Conservation (phyloP, 1,140 invertebrate species). For the Sitophilus oryzae region DNA sequence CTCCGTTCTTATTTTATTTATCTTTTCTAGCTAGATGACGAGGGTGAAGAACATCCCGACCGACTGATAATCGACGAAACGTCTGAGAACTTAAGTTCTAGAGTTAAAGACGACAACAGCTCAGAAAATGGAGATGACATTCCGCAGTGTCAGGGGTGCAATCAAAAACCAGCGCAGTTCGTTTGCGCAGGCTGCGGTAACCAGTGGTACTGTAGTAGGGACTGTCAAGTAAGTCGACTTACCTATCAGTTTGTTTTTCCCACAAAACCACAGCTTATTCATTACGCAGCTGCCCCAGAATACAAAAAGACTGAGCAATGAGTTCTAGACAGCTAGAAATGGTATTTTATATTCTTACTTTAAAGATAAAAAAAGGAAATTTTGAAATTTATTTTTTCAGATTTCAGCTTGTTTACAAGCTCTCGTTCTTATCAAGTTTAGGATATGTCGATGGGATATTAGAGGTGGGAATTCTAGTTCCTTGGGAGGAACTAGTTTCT, state of each 20-base stretch:
- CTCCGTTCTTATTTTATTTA: background rate
- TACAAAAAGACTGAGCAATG: too few species aligned
- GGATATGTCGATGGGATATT: too few species aligned
- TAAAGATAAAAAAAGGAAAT: too few species aligned
- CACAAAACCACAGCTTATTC: too few species aligned
- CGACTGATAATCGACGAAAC: slow-evolving; percentile 60
- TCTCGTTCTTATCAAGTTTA: too few species aligned
- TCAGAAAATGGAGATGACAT: slow-evolving; percentile 48
- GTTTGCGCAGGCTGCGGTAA: slow-evolving; percentile 81
- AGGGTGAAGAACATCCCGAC: slow-evolving; percentile 50
- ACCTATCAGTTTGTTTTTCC: background rate
- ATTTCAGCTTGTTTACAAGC: too few species aligned
- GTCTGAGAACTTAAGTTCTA: slow-evolving; percentile 39
- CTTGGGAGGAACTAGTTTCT: too few species aligned
- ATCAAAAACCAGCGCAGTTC: slow-evolving; percentile 69
- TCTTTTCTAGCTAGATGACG: slow-evolving; percentile 50
- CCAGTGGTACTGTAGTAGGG: slow-evolving; percentile 85
- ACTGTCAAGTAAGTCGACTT: slow-evolving; percentile 65
- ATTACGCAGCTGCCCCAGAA: too few species aligned
- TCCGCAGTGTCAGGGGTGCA: slow-evolving; percentile 74
- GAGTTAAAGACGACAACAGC: slow-evolving; percentile 41
- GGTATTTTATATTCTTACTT: too few species aligned
- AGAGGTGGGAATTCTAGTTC: too few species aligned
- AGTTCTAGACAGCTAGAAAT: too few species aligned
- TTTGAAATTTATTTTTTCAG: too few species aligned